Percentiles rank a stretch among this genome's conserved stretches.
Conservation (phyloP, 2,797 vertebrate species). For the Chelonia mydas region DNA sequence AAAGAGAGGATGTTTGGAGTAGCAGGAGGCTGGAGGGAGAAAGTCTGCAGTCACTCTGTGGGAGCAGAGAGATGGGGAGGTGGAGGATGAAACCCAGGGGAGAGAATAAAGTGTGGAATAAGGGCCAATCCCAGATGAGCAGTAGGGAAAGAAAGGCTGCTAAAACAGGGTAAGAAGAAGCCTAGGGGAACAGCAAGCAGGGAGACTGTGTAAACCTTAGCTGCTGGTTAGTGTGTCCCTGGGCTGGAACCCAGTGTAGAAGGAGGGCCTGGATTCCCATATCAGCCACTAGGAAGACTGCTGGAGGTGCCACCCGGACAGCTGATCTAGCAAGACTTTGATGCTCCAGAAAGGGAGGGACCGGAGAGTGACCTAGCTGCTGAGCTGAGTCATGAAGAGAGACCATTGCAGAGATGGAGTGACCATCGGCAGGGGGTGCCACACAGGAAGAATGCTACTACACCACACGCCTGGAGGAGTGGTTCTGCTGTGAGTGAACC, state of each 20-base stretch:
- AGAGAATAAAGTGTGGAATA: not conserved
- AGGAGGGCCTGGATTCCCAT: not conserved
- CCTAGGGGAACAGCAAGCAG: not conserved
- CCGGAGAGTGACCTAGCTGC: not conserved
- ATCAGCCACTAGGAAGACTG: not conserved
- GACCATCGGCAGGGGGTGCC: too few relatives aligned
- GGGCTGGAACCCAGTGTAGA: not conserved
- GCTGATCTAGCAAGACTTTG: not conserved
- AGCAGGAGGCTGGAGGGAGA: not conserved
- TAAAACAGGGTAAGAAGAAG: not conserved
- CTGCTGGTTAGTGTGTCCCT: not conserved
- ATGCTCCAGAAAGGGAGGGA: not conserved
- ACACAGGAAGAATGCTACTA: not conserved
- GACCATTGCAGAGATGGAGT: not conserved
- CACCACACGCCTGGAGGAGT: not conserved
- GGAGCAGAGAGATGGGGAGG: not conserved
- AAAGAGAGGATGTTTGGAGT: not conserved
- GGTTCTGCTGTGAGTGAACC: not conserved
- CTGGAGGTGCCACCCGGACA: not conserved
- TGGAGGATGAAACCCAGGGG: not conserved
- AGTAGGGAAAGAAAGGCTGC: too few relatives aligned
- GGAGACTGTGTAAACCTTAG: not conserved
- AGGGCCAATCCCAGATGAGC: not conserved
- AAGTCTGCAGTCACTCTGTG: not conserved
- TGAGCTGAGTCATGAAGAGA: not conserved